These are phyloP conservation scores for Carettochelys insculpta DNA, from an alignment of 2,113 vertebrate species.

Conservation along the genomic window DNA sequence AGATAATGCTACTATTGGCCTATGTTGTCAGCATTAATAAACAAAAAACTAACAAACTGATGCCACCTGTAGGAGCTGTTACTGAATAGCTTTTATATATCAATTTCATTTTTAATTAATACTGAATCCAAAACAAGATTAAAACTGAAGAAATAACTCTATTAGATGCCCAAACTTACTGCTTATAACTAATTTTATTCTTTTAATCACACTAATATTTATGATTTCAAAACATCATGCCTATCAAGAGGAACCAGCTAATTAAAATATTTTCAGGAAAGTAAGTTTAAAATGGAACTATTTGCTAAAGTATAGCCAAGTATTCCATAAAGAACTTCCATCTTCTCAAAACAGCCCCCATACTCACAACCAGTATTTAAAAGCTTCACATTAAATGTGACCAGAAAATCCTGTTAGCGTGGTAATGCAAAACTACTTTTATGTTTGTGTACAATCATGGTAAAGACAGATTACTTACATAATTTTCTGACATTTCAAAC, in stretches of 20 bases:
- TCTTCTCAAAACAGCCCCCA: not conserved
- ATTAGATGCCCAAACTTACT: not conserved
- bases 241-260: not conserved
- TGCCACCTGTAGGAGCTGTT: conserved; percentile 68
- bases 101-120: not conserved
- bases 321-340: not conserved
- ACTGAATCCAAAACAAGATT: not conserved
- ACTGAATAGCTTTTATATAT: not conserved
- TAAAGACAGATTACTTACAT: not conserved
- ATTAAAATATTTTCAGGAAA: not conserved
- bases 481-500: not conserved
- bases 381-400: not conserved
- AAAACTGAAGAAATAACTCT: not conserved
- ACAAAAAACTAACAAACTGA: conserved; percentile 69
- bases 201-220: not conserved
- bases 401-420: not conserved
- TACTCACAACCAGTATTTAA: not conserved
- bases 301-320: not conserved
- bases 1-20: conserved; percentile 73
- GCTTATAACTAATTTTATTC: not conserved
- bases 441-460: not conserved
- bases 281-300: not conserved
- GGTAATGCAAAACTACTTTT: not conserved
- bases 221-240: not conserved
- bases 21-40: conserved; percentile 79